A percentile compares a stretch with the other conserved stretches of the same genome.
Conservation (phyloP, 2,888 invertebrate genomes). For the Chymomyza caudatula region DNA sequence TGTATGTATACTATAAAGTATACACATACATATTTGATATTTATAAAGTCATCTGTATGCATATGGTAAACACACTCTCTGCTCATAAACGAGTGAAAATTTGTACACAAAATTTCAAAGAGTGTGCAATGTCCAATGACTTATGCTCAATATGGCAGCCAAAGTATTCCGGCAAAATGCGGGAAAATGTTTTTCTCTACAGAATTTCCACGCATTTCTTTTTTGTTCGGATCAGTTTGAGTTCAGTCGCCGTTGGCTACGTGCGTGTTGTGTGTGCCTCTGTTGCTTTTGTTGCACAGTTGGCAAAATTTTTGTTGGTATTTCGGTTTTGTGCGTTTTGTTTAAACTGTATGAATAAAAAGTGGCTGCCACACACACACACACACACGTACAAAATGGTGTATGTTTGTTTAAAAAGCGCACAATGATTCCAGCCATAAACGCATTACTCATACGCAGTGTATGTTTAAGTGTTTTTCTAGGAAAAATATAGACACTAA, state of each 20-base stretch:
- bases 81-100: background rate
- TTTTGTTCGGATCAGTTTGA: slow-evolving; percentile 46
- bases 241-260: slow-evolving; percentile 59
- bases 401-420: background rate
- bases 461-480: slow-evolving; percentile 11
- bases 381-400: background rate
- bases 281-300: background rate
- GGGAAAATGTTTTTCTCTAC: slow-evolving; percentile 39
- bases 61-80: background rate
- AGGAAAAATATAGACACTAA: background rate
- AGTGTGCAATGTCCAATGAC: background rate
- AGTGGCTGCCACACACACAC: background rate
- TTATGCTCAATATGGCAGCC: background rate
- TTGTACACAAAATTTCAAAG: background rate
- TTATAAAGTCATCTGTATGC: background rate
- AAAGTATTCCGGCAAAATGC: background rate
- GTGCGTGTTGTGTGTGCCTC: slow-evolving; percentile 31
- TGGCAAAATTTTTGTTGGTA: slow-evolving; percentile 4
- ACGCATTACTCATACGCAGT: slow-evolving; percentile 27
- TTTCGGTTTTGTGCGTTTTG: slow-evolving; percentile 1
- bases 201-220: slow-evolving; percentile 57
- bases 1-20: background rate
- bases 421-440: slow-evolving; percentile 2
- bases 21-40: background rate
- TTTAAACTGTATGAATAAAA: slow-evolving; percentile 1